Base-by-base conservation (phyloP, 2,888 invertebrate genomes). In the Scaptodrosophila latifasciaeformis region DNA sequence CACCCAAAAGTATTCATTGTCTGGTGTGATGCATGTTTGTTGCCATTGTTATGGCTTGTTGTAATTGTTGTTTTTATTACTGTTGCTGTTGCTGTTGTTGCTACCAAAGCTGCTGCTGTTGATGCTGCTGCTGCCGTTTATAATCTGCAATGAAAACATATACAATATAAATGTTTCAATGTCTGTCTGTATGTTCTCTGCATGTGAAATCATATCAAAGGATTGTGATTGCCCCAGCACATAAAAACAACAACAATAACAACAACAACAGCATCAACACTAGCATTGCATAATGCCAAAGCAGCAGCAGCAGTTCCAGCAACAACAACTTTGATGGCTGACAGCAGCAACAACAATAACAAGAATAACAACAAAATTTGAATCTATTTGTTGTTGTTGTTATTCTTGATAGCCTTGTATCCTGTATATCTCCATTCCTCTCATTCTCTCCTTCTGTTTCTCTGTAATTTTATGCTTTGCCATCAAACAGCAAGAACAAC, bases 141-240 rank as follows among this genome's bases (percentile, higher is more conserved):
- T 72, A 74, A 72, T 75, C 78, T 77, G 70, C 59, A 67, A 80
- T 75, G 77, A 65, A 75, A 80, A 74, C 80, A 74, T 19, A 42
- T 29, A 57, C 48, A 30, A n/a, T 18, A 43, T 2, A 40, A 43
- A 21, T 27, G 24, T 39, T 15, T 27, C 45, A 54, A 44, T 34
- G 29, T 30, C 6, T 24, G 13, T 21, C 53, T 17, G 48, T 66
- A 68, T 70, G 61, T 69, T n/a, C n/a, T n/a, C n/a, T n/a, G 79
- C 79, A 79, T 76, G 67, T 67, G 74, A 79, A 71, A 71, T 68
- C 72, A 71, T 74, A 79, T 72, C 72, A 72, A 79, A 79, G 72
- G 72, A 72, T 76, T 76, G 71, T 62, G 59, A 62, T 59, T 24
- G 3, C 24, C 24, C 62, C 59, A 24, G 35, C 47, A 54, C 50